Evolutionary conservation across 2,888 invertebrate genomes (phyloP), one percentile per base, ranked within the genome.

Genomic region (Cheilosia urbana): DNA sequence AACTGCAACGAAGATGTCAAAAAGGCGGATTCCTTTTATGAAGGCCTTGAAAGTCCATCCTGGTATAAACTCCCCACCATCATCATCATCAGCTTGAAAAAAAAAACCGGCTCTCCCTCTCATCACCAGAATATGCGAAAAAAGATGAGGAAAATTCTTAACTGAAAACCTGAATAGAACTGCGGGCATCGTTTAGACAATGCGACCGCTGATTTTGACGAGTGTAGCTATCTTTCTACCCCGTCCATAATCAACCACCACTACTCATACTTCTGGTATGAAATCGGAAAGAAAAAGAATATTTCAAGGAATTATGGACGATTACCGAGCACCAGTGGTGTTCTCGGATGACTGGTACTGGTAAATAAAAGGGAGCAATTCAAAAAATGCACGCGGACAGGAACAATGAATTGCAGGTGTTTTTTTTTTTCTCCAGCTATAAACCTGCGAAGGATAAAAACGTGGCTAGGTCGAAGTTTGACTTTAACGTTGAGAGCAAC

Each of bases 281-380:
- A 58, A 63, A 83, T 69, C 58, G 62, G 68, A 60, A 82, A 71
- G 78, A 73, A 84, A 77, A 88, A 84, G 87, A 87, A 81, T 87
- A 87, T 83, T 87, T 84, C 82, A 87, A 87, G 88, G 88, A 87
- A 87, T 82, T 79, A 75, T 87, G 87, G 87, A 76, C 84, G 84
- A 84, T 84, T 84, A 84, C 80, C 75, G 71, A 65, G 84, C 71
- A 84, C 84, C 84, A 84, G 69, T 76, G 75, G 71, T 79, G 66
- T 72, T 78, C 68, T 68, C 58, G 63, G 40, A n/a, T 49, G 30
- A 37, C 53, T 27, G 27, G 27, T 6, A 27, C 27, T 27, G 27
- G 5, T 6, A 27, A 27, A 55, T 40, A 60, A 76, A 80, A 42
- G 84, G 68, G 79, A 69, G 73, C 79, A 69, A 75, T 78, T 83